These are phyloP conservation scores for Alligator sinensis DNA, from an alignment of 2,113 vertebrate genomes.

Conservation along the genomic window DNA sequence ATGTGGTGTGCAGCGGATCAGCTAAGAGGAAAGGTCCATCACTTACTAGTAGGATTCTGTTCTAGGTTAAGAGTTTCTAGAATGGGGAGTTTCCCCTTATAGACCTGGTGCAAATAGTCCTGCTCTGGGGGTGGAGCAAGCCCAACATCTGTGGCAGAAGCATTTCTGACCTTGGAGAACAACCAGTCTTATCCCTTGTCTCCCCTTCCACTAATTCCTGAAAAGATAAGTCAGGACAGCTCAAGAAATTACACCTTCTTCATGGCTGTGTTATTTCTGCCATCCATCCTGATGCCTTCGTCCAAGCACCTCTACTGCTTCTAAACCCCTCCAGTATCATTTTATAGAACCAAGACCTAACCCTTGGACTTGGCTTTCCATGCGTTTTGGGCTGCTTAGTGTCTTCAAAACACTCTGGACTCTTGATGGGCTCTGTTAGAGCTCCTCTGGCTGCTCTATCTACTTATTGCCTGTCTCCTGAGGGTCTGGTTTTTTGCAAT, in stretches of 20 bases:
- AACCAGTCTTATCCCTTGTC: not conserved
- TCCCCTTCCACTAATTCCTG: not conserved
- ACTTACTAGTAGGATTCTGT: not conserved
- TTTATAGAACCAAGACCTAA: not conserved
- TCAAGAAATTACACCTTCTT: too few species aligned
- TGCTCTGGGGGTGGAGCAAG: not conserved
- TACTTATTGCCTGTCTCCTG: not conserved
- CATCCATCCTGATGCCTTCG: not conserved
- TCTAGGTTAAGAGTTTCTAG: not conserved
- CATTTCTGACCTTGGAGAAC: not conserved
- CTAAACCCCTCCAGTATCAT: not conserved
- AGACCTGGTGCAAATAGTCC: not conserved
- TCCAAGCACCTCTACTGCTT: not conserved
- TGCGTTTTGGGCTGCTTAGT: not conserved
- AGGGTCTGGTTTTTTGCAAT: fast-evolving
- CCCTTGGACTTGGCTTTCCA: not conserved
- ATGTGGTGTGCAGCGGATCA: not conserved
- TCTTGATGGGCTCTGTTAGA: not conserved
- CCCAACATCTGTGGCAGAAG: not conserved
- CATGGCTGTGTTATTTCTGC: not conserved
- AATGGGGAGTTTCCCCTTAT: not conserved
- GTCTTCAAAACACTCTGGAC: not conserved
- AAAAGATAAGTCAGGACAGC: too few species aligned
- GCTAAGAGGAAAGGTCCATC: not conserved
- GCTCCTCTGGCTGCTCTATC: not conserved